Evolutionary conservation across 2,888 invertebrate genomes (phyloP).

Genomic region (Prostheceraeus crozeri): DNA sequence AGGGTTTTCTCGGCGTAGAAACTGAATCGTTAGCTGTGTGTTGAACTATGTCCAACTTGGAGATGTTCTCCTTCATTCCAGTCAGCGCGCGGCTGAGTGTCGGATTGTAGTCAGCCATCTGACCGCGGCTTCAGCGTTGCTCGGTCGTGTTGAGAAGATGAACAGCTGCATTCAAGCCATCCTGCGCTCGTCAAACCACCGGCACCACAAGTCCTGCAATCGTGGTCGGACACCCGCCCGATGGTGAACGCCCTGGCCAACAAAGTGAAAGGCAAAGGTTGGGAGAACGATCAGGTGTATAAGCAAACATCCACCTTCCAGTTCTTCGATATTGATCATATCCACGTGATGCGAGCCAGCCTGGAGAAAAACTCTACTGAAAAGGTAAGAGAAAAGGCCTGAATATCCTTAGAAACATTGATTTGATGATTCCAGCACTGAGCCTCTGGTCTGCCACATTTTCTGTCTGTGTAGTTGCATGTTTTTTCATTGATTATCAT

Average conservation of each 20-base stretch:
- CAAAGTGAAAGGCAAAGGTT: slow-evolving; percentile 94
- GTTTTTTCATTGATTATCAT: no score
- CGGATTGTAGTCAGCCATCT: slow-evolving; percentile 93
- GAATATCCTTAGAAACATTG: no score
- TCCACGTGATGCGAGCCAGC: slow-evolving; percentile 89
- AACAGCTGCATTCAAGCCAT: slow-evolving; percentile 82
- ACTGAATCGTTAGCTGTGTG: no score
- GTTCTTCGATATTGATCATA: slow-evolving; percentile 95
- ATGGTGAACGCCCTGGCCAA: slow-evolving; percentile 98
- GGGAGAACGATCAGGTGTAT: slow-evolving; percentile 95
- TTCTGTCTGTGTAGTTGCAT: no score
- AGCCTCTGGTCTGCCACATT: no score
- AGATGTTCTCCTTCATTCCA: slow-evolving; percentile 52
- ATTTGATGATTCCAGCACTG: no score
- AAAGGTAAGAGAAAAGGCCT: no score
- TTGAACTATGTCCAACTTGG: no score
- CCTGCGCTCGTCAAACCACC: slow-evolving; percentile 74
- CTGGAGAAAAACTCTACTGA: slow-evolving; percentile 81
- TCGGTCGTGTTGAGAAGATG: slow-evolving; percentile 94
- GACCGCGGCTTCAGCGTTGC: slow-evolving; percentile 90
- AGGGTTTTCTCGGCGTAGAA: no score
- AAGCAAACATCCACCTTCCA: slow-evolving; percentile 96
- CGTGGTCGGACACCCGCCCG: slow-evolving; percentile 91
- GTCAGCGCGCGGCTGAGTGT: slow-evolving; percentile 68
- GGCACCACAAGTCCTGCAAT: slow-evolving; percentile 69